A percentile compares a stretch with the other conserved stretches of the same genome.
These are phyloP conservation scores for Agrilus mali DNA, from an alignment of 2,888 invertebrate genomes.

Conservation along the genomic window DNA sequence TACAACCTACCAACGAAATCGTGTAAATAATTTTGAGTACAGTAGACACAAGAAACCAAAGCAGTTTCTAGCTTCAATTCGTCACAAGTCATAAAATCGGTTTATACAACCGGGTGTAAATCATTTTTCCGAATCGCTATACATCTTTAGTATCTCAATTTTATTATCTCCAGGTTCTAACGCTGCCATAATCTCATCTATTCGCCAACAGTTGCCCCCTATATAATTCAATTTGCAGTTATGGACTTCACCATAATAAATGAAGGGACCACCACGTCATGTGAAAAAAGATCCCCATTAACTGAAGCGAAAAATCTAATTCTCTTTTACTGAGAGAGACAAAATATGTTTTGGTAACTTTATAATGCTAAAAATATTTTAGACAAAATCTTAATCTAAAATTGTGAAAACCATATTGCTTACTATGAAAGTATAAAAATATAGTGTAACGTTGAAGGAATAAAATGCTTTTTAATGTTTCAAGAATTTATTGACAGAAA, in stretches of 20 bases:
- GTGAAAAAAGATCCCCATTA: constrained; percentile 1
- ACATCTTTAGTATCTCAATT: constrained; percentile 25
- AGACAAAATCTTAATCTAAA: too few species aligned
- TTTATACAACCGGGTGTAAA: constrained; percentile 11
- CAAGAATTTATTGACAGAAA: too few species aligned
- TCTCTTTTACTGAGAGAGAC: neutral
- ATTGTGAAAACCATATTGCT: too few species aligned
- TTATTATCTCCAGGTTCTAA: constrained; percentile 26
- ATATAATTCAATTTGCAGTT: constrained; percentile 25
- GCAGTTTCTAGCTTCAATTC: too few species aligned
- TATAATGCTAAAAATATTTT: too few species aligned
- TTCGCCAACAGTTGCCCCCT: constrained; percentile 16
- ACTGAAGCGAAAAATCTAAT: neutral
- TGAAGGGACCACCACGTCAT: too few species aligned
- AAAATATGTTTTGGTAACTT: neutral
- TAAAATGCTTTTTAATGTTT: too few species aligned
- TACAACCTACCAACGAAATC: constrained; percentile 6
- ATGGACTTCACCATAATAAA: constrained; percentile 13
- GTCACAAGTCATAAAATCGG: too few species aligned
- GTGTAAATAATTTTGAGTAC: constrained; percentile 7
- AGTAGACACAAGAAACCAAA: too few species aligned
- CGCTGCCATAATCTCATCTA: constrained; percentile 24
- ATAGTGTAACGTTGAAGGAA: too few species aligned
- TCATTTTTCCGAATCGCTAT: constrained; percentile 18
- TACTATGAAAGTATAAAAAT: too few species aligned